Evolutionary conservation across 2,113 vertebrate species (phyloP).

Genomic region (Microtus ochrogaster): DNA sequence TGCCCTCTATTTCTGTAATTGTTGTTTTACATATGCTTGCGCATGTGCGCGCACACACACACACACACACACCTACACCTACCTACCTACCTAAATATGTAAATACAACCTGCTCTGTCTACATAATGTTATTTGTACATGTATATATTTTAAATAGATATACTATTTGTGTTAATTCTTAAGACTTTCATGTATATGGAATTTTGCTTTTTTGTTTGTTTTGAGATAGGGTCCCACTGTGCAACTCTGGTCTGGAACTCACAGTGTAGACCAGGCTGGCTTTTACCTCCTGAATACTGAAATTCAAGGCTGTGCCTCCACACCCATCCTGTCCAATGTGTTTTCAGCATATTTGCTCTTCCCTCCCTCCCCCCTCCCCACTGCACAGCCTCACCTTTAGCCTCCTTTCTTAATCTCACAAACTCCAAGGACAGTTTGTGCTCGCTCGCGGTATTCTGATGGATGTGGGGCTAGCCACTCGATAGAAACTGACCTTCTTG

Average conservation of each 20-base stretch:
- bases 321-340: neutral
- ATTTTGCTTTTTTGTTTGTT: neutral
- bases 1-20: neutral
- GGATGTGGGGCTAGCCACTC: neutral
- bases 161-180: neutral
- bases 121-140: neutral
- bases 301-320: neutral
- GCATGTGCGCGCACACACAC: neutral
- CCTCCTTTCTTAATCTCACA: neutral
- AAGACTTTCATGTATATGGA: neutral
- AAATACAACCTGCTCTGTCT: neutral
- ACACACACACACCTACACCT: neutral
- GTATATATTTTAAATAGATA: neutral
- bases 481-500: neutral
- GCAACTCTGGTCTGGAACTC: neutral
- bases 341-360: neutral
- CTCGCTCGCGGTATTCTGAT: neutral
- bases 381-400: neutral
- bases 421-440: neutral
- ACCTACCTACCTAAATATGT: neutral
- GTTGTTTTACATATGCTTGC: neutral
- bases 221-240: neutral
- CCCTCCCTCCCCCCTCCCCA: neutral
- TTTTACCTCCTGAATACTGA: neutral
- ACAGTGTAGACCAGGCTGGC: neutral